Conservation (phyloP, 1,140 invertebrate genomes). For the Oncopodura yosiiana region DNA sequence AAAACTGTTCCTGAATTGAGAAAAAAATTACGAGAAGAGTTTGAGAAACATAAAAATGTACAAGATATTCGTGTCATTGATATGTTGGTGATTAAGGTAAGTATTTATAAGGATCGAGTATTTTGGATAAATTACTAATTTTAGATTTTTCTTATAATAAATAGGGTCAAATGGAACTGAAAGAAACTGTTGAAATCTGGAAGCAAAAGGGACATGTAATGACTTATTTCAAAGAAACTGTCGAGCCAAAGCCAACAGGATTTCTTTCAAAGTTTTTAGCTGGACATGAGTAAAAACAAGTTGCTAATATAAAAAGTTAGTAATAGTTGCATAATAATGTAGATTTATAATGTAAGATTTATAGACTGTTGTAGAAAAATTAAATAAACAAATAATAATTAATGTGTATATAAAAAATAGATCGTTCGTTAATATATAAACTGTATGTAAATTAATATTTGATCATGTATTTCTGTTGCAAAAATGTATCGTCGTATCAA, state of each 20-base stretch:
- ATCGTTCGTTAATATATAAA: background rate
- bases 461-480: background rate
- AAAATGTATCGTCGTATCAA: too few species aligned
- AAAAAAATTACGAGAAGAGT: conserved; percentile 67
- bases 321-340: too few species aligned
- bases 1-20: conserved; percentile 55
- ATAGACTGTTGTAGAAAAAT: background rate
- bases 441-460: background rate
- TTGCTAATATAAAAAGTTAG: background rate
- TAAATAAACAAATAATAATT: background rate
- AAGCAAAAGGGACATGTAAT: conserved; percentile 79
- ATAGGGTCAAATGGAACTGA: conserved; percentile 87
- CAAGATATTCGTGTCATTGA: conserved; percentile 81
- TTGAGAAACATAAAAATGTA: conserved; percentile 62
- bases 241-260: conserved; percentile 72
- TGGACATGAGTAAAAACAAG: conserved; percentile 48
- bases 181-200: conserved; percentile 74
- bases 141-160: conserved; percentile 35
- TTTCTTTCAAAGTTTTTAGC: conserved; percentile 85
- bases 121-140: background rate
- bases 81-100: conserved; percentile 79
- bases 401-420: background rate
- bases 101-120: background rate
- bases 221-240: conserved; percentile 73
- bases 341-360: background rate